phyloP scores from a whole-genome alignment of 1,140 invertebrate species.

The Hycleus phaleratus region DNA sequence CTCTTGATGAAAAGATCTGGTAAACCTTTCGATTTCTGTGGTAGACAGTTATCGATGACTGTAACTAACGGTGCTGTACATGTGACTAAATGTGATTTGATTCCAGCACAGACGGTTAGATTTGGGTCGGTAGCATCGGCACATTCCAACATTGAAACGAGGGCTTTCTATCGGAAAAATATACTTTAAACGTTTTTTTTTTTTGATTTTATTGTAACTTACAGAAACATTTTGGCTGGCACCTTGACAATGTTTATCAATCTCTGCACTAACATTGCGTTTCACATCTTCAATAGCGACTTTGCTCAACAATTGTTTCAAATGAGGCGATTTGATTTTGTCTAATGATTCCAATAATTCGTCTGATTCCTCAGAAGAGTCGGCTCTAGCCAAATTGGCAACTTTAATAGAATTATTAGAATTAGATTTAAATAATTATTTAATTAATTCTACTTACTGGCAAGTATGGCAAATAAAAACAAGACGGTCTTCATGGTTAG shows the following conservation, averaged over 20 bases:
- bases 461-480: neutral
- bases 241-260: neutral
- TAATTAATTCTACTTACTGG: neutral
- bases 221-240: slow-evolving; percentile 1
- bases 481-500: neutral
- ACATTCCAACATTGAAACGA: neutral
- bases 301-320: neutral
- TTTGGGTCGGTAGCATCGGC: slow-evolving; percentile 1
- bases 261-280: neutral
- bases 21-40: slow-evolving; percentile 9
- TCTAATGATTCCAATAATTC: neutral
- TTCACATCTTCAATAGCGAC: too few species aligned
- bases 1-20: slow-evolving; percentile 1
- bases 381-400: too few species aligned
- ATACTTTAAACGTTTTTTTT: neutral
- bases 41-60: slow-evolving; percentile 9
- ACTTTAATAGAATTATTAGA: too few species aligned
- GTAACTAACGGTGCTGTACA: slow-evolving; percentile 5
- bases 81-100: neutral
- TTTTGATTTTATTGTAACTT: neutral
- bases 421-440: neutral
- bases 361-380: too few species aligned
- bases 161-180: neutral
- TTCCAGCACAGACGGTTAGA: slow-evolving; percentile 4
- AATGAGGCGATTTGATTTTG: slow-evolving; percentile 1